Base-by-base conservation (phyloP, 35 echinoderm and acorn worm genomes). In the Lytechinus pictus region DNA sequence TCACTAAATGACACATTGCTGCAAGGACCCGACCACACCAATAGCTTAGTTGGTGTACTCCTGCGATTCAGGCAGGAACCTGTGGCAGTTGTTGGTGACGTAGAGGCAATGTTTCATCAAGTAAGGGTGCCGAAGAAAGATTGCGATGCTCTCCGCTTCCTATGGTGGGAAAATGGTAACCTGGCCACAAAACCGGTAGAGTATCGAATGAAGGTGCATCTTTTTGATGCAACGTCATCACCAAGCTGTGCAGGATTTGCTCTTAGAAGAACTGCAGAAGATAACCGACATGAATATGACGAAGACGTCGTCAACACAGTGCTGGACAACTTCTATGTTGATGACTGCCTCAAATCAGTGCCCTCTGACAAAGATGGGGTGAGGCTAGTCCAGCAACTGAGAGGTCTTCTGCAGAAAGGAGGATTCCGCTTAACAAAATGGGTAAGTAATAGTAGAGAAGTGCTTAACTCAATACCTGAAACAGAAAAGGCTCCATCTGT, bases 81-180 rank as follows among this genome's bases (percentile, higher is more conserved):
- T 13, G 86, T 89, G n/a, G 96, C 96, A 27, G 27, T 96, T 6
- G 87, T 95, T 52, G 93, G 95, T 72, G 96, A 96, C 53, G 86
- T 96, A 12, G 96, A 96, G 71, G 96, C 55, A 21, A 96, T 95
- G 96, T 96, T 96, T 54, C 93, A 96, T 56, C 96, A 96, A 33
- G 96, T 96, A 9, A 96, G 4, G 94, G 96, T 95, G 12, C 60
- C 94, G 5, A 54, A 58, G 54, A 54, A 29, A 9, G 96, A 96
- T 90, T 7, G 54, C 6, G 54, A 96, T 28, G 54, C 72, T 6
- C 94, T 96, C 12, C 90, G 96, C 9, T 96, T 96, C 87, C 71
- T 96, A 10, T 96, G 96, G 96, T 96, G 96, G 96, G 13, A 53
- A 28, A 28, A 91, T 27, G 96, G 96, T 28, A 54, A 95, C 54